Conservation (phyloP, 1,140 invertebrate genomes). For the Chelonus insularis region DNA sequence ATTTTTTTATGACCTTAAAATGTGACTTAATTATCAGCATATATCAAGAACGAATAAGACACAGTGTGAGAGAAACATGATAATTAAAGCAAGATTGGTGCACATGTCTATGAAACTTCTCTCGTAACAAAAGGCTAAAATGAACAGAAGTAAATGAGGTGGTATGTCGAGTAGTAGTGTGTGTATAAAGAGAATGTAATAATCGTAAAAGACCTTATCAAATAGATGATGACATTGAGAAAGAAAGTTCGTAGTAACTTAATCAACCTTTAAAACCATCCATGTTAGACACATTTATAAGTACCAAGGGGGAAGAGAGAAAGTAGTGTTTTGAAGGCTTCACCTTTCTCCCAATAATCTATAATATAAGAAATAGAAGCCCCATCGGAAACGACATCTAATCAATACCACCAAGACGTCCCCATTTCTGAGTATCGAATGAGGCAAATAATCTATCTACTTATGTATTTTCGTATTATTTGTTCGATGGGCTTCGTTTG, state of each 20-base stretch:
- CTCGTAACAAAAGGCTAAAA: conserved; percentile 14
- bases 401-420: conserved; percentile 26
- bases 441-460: background rate
- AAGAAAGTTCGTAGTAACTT: conserved; percentile 35
- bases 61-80: no score
- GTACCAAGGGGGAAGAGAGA: background rate
- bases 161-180: background rate
- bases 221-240: conserved; percentile 40
- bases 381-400: conserved; percentile 18
- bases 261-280: conserved; percentile 44
- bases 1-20: no score
- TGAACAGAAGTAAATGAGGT: background rate
- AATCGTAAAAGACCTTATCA: conserved; percentile 31
- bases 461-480: background rate
- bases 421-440: conserved; percentile 10
- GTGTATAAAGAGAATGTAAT: conserved; percentile 24
- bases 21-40: no score
- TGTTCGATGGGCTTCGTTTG: background rate
- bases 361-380: conserved; percentile 18
- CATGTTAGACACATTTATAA: background rate
- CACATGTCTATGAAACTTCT: no score
- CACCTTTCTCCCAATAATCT: conserved; percentile 13
- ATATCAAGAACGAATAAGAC: no score
- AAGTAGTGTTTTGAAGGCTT: conserved; percentile 22
- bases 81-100: no score